Base-by-base conservation (phyloP, 2,888 invertebrate genomes). In the Euplexia lucipara region DNA sequence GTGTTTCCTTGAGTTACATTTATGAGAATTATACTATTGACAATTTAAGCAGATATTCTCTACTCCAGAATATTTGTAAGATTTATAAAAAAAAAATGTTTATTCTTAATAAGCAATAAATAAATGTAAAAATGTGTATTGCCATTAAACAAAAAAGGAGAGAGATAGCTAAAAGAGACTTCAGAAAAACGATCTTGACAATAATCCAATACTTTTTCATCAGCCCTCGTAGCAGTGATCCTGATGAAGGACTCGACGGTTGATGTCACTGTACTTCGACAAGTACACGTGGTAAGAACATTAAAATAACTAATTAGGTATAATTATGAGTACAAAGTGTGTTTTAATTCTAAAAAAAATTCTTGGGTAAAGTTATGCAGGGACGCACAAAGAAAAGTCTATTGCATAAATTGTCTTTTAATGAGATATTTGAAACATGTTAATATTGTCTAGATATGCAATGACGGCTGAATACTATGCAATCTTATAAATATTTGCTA, bases 141-240 rank as follows among this genome's bases (percentile, higher is more conserved):
- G n/a, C 4, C 10, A 16, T 6, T 20, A 7, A n/a, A 1, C 7
- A 1, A 35, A 45, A 34, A 34, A 22, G 16, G 48, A 10, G 14
- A 3, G n/a, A n/a, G n/a, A n/a, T n/a, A n/a, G 1, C 9, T 16
- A 3, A 20, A 18, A 30, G 6, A 2, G 3, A 20, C 10, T 20
- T 12, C 12, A 32, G 12, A 7, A 41, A 34, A 4, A 9, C 2
- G n/a, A 7, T 18, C 10, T 1, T 12, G 16, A 58, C 9, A 10
- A 20, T 35, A 34, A n/a, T 20, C 22, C 1, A 7, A 41, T 63
- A 3, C 7, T 42, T 56, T 68, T 63, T 39, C 75, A 82, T 83
- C 83, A 95, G 95, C 94, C 92, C 93, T 95, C 91, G 94, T 95
- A 87, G 95, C 94, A 82, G 95, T 95, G 61, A 95, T 95, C 69